Conservation (phyloP, 2,888 invertebrate species). For the Coelopa pilipes region DNA sequence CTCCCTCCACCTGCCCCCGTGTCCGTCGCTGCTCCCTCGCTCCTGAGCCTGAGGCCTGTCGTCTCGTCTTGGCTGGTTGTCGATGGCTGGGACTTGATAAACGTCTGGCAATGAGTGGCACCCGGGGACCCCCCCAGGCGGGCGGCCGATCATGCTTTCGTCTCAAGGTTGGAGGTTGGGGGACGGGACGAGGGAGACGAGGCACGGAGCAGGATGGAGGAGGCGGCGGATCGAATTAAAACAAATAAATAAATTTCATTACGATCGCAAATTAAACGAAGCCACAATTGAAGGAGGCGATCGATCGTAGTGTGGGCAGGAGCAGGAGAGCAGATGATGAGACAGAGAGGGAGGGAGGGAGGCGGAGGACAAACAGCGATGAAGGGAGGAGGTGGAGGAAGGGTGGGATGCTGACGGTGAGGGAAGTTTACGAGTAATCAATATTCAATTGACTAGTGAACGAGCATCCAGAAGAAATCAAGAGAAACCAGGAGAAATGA, state of each 20-base stretch:
- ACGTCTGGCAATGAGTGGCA: constrained; percentile 19
- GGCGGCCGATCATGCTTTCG: constrained; percentile 17
- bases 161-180: not conserved
- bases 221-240: constrained; percentile 21
- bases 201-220: not conserved
- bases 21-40: not conserved
- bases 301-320: not conserved
- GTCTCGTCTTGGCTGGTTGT: constrained; percentile 2
- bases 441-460: no score
- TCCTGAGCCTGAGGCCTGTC: not conserved
- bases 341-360: no score
- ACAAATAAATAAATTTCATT: constrained; percentile 33
- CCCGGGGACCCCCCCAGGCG: not conserved
- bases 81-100: constrained; percentile 27
- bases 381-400: no score
- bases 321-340: not conserved
- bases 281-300: constrained; percentile 3
- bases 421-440: no score
- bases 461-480: no score
- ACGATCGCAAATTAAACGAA: constrained; percentile 24
- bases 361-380: no score
- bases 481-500: no score
- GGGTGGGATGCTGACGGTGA: no score
- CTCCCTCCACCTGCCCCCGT: not conserved
- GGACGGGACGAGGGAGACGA: no score